Percentiles rank a stretch among this genome's conserved stretches.
These are phyloP conservation scores for Cataglyphis albicans DNA, from an alignment of 2,888 invertebrate genomes.

Conservation along the genomic window DNA sequence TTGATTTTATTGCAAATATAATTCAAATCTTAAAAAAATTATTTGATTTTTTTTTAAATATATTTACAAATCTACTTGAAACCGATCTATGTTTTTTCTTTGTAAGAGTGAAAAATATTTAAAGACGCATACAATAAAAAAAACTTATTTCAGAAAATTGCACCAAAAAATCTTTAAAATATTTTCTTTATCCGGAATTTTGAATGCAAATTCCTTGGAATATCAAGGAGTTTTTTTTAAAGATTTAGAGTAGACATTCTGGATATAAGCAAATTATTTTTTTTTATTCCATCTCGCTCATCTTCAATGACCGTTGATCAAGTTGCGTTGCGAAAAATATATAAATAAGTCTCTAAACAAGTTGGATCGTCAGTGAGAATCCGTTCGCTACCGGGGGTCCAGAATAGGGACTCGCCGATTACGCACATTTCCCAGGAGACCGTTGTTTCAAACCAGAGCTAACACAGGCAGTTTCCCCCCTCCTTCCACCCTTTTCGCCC, in stretches of 20 bases:
- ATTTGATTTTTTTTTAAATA: too few relatives aligned
- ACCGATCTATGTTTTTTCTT: too few relatives aligned
- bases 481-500: conserved; percentile 47
- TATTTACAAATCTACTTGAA: too few relatives aligned
- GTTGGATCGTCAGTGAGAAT: conserved; percentile 71
- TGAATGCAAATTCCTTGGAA: too few relatives aligned
- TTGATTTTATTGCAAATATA: background rate
- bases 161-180: too few relatives aligned
- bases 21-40: too few relatives aligned
- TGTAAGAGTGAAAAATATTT: too few relatives aligned
- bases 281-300: background rate
- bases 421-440: conserved; percentile 84
- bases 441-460: conserved; percentile 75
- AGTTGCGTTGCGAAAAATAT: conserved; percentile 19
- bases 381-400: conserved; percentile 72
- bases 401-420: conserved; percentile 82
- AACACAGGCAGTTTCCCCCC: conserved; percentile 63
- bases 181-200: too few relatives aligned
- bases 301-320: background rate
- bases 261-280: background rate
- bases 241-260: too few relatives aligned
- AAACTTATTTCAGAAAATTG: too few relatives aligned
- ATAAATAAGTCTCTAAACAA: conserved; percentile 54
- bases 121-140: too few relatives aligned
- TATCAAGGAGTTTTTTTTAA: too few relatives aligned